These are phyloP conservation scores for Lasioglossum albipes DNA, from an alignment of 1,140 invertebrate genomes.

Conservation along the genomic window DNA sequence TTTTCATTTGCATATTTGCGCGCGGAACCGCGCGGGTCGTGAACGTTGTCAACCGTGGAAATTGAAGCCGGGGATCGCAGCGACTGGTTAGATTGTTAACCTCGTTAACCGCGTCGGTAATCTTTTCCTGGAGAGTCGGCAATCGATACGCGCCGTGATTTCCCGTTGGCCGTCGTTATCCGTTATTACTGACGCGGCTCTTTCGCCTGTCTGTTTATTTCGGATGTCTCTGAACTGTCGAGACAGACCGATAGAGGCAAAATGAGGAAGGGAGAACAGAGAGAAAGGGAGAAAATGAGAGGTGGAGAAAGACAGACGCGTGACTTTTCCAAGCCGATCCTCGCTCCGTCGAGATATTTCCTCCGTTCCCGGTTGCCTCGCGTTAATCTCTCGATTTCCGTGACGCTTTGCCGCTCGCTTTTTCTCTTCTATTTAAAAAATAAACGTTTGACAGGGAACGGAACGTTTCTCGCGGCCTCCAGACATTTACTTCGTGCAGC, in stretches of 20 bases:
- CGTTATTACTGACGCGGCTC: slow-evolving; percentile 4
- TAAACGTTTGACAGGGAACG: too few relatives aligned
- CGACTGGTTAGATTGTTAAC: slow-evolving; percentile 11
- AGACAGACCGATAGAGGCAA: too few relatives aligned
- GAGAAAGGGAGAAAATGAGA: too few relatives aligned
- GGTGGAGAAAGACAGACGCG: not conserved
- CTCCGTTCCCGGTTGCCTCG: not conserved
- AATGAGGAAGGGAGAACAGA: too few relatives aligned
- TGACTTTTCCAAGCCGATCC: not conserved
- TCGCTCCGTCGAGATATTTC: not conserved
- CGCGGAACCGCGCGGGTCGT: not conserved
- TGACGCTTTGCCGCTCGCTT: not conserved
- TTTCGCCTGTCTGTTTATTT: not conserved
- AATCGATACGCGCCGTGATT: slow-evolving; percentile 14
- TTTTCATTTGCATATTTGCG: slow-evolving; percentile 12
- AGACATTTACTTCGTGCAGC: not conserved
- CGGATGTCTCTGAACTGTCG: not conserved
- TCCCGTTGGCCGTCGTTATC: slow-evolving; percentile 3
- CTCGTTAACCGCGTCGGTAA: slow-evolving; percentile 3
- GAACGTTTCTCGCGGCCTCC: too few relatives aligned
- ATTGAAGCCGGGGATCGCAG: not conserved
- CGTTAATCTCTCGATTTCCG: not conserved
- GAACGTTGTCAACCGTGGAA: not conserved
- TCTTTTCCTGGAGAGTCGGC: not conserved
- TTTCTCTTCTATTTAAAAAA: too few relatives aligned